A percentile compares a stretch with the other conserved stretches of the same genome.
Evolutionary conservation across 2,888 invertebrate species (phyloP).

Genomic region (Drosophila subsilvestris): DNA sequence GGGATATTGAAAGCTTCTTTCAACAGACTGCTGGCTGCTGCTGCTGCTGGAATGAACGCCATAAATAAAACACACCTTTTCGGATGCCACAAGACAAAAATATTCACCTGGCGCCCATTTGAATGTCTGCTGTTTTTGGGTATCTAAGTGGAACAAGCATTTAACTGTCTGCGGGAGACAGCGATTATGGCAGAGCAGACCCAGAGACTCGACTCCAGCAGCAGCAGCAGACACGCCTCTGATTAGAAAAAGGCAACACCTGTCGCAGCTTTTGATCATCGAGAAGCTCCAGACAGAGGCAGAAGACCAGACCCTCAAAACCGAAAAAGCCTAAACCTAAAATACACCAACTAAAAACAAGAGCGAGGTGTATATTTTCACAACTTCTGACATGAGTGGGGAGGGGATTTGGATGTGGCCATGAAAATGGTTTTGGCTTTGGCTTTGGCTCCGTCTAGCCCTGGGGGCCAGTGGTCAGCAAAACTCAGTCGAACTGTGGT

Average conservation of each 20-base stretch:
- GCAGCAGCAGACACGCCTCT: conserved; percentile 61
- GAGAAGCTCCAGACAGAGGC: conserved; percentile 28
- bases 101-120: conserved; percentile 48
- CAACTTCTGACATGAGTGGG: conserved; percentile 72
- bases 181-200: conserved; percentile 37
- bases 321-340: not conserved
- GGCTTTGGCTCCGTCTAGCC: not conserved
- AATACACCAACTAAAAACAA: conserved; percentile 7
- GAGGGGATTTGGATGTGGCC: conserved; percentile 42
- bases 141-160: conserved; percentile 73
- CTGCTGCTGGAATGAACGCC: conserved; percentile 12
- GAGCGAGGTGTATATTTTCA: conserved; percentile 74
- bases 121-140: conserved; percentile 40
- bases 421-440: conserved; percentile 1
- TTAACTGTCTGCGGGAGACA: conserved; percentile 71
- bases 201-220: not conserved
- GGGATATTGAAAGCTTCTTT: conserved; percentile 27
- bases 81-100: conserved; percentile 24
- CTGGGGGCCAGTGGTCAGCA: conserved; percentile 9
- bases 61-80: conserved; percentile 41
- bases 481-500: conserved; percentile 6
- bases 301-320: conserved; percentile 7
- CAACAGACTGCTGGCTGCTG: conserved; percentile 11
- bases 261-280: conserved; percentile 67
- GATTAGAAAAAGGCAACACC: conserved; percentile 74